phyloP scores from a whole-genome alignment of 1,140 invertebrate species.

The Ceratoteleas bidentatus region DNA sequence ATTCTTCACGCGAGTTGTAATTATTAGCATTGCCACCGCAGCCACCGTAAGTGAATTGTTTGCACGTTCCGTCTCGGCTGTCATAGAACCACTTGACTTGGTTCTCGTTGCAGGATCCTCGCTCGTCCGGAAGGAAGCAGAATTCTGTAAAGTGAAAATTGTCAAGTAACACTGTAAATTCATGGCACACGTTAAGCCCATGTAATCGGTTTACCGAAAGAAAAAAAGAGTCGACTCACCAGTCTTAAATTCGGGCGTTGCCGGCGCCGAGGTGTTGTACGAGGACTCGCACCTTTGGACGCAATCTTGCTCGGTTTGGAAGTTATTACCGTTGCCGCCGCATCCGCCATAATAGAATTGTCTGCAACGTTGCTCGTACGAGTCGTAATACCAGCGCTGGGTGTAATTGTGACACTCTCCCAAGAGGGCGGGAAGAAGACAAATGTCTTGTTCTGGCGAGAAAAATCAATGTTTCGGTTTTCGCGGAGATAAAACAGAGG shows the following conservation, averaged over 20 bases:
- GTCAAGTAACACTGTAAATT: too few species aligned
- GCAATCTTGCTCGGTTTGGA: conserved; percentile 86
- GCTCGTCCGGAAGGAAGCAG: conserved; percentile 86
- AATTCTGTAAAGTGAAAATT: conserved; percentile 83
- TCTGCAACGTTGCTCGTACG: conserved; percentile 85
- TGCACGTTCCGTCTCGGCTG: conserved; percentile 87
- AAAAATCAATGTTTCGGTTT: conserved; percentile 31
- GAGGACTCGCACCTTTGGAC: conserved; percentile 83
- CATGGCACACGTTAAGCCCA: too few species aligned
- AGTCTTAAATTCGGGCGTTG: conserved; percentile 70
- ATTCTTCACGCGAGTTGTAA: conserved; percentile 89
- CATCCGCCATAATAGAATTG: conserved; percentile 92
- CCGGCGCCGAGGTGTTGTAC: conserved; percentile 70
- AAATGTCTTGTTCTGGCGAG: conserved; percentile 86
- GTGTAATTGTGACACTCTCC: conserved; percentile 92
- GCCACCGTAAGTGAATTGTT: conserved; percentile 90
- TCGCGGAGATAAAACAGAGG: background rate
- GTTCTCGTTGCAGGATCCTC: conserved; percentile 86
- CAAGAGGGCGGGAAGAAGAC: conserved; percentile 87
- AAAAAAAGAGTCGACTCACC: conserved; percentile 63
- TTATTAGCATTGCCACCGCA: conserved; percentile 94
- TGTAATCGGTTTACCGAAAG: too few species aligned
- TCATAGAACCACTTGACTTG: conserved; percentile 90
- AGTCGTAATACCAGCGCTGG: conserved; percentile 92
- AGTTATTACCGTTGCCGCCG: conserved; percentile 91